Evolutionary conservation across 2,113 vertebrate genomes (phyloP).

Genomic region (Apaloderma vittatum): DNA sequence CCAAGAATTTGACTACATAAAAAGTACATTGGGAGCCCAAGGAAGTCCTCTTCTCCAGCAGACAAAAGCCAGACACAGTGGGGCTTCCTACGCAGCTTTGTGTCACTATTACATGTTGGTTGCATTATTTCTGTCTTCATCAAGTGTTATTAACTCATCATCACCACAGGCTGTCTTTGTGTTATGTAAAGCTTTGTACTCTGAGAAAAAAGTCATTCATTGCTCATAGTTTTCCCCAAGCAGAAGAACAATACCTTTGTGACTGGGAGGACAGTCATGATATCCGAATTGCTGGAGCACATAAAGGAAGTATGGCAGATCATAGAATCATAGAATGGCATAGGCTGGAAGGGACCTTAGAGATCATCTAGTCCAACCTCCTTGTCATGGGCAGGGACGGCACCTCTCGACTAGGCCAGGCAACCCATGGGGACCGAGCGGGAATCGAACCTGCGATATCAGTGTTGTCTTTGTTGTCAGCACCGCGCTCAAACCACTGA

Average conservation of each 20-base stretch:
- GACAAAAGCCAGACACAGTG: neutral
- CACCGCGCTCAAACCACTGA: too few species aligned
- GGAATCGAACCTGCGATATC: too few species aligned
- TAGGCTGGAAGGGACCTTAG: too few species aligned
- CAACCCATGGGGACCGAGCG: too few species aligned
- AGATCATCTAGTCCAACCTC: too few species aligned
- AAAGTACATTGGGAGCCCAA: neutral
- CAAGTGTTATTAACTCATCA: slow-evolving; percentile 16
- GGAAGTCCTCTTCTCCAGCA: neutral
- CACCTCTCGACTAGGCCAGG: too few species aligned
- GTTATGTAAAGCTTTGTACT: slow-evolving; percentile 13
- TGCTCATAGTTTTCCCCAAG: neutral
- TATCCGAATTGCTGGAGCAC: neutral
- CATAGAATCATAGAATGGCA: too few species aligned
- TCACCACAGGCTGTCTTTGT: slow-evolving; percentile 23
- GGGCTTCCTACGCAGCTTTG: neutral
- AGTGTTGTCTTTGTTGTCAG: too few species aligned
- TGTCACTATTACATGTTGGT: neutral
- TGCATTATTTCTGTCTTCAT: slow-evolving; percentile 31
- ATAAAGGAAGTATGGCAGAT: neutral
- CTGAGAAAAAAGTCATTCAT: neutral
- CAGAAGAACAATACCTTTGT: neutral
- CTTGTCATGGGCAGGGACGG: too few species aligned
- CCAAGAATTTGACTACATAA: slow-evolving; percentile 3
- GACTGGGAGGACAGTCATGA: neutral